A percentile compares a stretch with the other conserved stretches of the same genome.
phyloP scores from a whole-genome alignment of 1,140 invertebrate species.

The Plectus sambesii region DNA sequence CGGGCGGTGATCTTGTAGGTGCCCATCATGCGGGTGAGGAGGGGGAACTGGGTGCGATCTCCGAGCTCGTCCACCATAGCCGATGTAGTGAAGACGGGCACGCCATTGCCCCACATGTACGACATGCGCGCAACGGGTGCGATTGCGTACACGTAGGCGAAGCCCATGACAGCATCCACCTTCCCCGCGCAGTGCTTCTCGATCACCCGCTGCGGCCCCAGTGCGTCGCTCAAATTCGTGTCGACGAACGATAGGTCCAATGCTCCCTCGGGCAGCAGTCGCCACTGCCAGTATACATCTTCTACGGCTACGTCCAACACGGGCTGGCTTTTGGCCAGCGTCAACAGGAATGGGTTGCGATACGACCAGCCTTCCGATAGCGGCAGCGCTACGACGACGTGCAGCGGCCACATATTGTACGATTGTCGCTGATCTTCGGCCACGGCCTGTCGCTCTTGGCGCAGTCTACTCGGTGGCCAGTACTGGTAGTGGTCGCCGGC shows the following conservation, averaged over 20 bases:
- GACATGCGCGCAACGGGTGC: conserved; percentile 76
- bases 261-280: conserved; percentile 29
- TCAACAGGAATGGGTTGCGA: conserved; percentile 37
- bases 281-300: conserved; percentile 23
- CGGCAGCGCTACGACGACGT: conserved; percentile 44
- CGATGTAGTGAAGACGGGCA: conserved; percentile 71
- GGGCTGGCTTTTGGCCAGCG: conserved; percentile 35
- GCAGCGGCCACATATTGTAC: conserved; percentile 26
- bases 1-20: conserved; percentile 62
- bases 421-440: no score
- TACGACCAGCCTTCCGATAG: conserved; percentile 22
- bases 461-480: no score
- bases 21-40: conserved; percentile 72
- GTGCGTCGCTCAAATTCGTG: conserved; percentile 38
- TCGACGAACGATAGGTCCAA: conserved; percentile 36
- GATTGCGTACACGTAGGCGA: conserved; percentile 77
- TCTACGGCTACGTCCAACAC: conserved; percentile 43
- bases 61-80: conserved; percentile 68
- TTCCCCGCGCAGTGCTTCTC: conserved; percentile 38
- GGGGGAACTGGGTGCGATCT: conserved; percentile 58
- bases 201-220: conserved; percentile 41
- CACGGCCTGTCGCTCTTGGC: no score
- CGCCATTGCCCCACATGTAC: conserved; percentile 61
- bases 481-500: no score
- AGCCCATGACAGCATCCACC: conserved; percentile 72